Percentiles rank a stretch among this genome's conserved stretches.
Evolutionary conservation across 2,888 invertebrate genomes (phyloP).

Genomic region (Eretmocerus hayati): DNA sequence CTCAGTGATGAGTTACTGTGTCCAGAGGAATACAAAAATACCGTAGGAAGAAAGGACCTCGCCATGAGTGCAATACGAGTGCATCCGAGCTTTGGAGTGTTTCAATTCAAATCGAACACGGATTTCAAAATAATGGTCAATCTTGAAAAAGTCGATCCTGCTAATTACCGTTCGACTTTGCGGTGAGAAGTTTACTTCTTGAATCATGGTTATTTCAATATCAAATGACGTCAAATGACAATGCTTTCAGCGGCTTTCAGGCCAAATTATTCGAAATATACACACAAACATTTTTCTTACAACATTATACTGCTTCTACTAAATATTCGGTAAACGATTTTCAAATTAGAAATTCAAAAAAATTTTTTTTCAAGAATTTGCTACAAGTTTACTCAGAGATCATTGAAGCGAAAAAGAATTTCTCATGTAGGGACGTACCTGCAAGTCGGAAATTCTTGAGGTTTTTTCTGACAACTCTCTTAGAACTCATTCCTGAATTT

Average conservation of each 20-base stretch:
- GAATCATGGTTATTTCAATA: no score
- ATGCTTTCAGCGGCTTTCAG: no score
- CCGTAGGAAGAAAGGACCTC: slow-evolving; percentile 26
- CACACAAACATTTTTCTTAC: no score
- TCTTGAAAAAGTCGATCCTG: slow-evolving; percentile 26
- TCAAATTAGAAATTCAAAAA: neutral
- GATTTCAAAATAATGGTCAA: slow-evolving; percentile 35
- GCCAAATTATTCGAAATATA: no score
- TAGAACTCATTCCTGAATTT: neutral
- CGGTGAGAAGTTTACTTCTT: slow-evolving; percentile 30
- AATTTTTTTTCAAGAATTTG: neutral
- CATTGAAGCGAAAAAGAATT: no score
- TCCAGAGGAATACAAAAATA: slow-evolving; percentile 5
- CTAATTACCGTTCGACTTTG: slow-evolving; percentile 36
- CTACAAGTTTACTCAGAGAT: no score
- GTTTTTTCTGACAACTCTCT: neutral
- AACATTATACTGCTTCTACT: no score
- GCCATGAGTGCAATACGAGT: slow-evolving; percentile 31
- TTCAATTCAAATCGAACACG: slow-evolving; percentile 33
- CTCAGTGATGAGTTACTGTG: slow-evolving; percentile 18
- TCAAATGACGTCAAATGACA: neutral
- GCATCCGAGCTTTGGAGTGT: slow-evolving; percentile 28
- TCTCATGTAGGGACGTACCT: no score
- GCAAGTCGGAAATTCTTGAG: no score
- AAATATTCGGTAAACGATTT: neutral